Base-by-base conservation (phyloP, 2,888 invertebrate genomes). In the Drosophila neotestacea region DNA sequence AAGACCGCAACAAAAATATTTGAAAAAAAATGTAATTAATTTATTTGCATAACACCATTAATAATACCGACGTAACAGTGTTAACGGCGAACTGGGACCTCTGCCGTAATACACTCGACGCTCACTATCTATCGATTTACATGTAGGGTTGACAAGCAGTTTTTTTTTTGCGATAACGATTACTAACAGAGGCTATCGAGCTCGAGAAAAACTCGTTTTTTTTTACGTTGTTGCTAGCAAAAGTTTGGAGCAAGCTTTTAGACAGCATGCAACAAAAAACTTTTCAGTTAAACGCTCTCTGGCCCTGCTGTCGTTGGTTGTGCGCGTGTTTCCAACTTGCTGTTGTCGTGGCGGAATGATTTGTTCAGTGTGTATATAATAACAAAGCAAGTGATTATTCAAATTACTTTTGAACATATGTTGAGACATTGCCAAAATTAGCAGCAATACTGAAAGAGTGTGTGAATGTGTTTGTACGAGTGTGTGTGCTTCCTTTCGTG, bases 211-310 rank as follows among this genome's bases (percentile, higher is more conserved):
- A 80, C 76, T 71, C 50, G 75, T 76, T 79, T 76, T 42, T 42
- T 51, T 48, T 56, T 41, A 44, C 59, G 41, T 63, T 65, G 60
- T 46, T 60, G 34, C 38, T 44, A 11, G 44, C 54, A 30, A 71
- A 71, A 72, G 59, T 52, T 73, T 59, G 51, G 32, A 48, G 34
- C 54, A 71, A 76, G 78, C 78, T 77, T 78, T 74, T 60, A 22
- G 64, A 56, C 80, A 82, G 70, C 79, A 81, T 82, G 75, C 77
- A 77, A 73, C 77, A 77, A 69, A 77, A 63, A 55, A 66, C 58
- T 81, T 77, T 81, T 82, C 55, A 82, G 79, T 79, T 75, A 75
- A 65, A 82, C 64, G 62, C 83, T 83, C 67, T 82, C 80, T 58
- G 64, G 72, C 81, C 44, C 65, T 68, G 71, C 59, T 74, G 41